Percentiles rank a stretch among this genome's conserved stretches.
These are phyloP conservation scores for Drosophila teissieri DNA, from an alignment of 1,140 invertebrate genomes.

Conservation along the genomic window DNA sequence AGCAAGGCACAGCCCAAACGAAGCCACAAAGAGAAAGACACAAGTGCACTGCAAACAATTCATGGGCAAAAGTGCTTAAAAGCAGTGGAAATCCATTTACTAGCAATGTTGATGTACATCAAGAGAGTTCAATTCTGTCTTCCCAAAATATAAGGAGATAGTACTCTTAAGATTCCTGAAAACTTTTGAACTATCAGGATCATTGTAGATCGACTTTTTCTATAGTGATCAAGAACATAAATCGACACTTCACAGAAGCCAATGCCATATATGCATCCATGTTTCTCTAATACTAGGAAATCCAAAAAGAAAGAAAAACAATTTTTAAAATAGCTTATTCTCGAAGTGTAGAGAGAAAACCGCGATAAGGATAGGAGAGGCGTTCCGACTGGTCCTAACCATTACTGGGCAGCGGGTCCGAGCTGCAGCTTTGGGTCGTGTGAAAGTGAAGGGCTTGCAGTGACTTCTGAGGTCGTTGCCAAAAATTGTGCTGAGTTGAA, in stretches of 20 bases:
- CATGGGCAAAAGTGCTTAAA: too few species aligned
- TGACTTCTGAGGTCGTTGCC: constrained; percentile 47
- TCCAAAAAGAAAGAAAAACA: too few species aligned
- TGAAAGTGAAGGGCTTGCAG: constrained; percentile 74
- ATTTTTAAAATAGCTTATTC: background rate
- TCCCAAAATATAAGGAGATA: too few species aligned
- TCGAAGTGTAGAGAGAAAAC: constrained; percentile 16
- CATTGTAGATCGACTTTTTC: too few species aligned
- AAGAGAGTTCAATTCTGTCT: too few species aligned
- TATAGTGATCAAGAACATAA: too few species aligned
- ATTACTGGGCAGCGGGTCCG: constrained; percentile 24
- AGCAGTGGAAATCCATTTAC: too few species aligned
- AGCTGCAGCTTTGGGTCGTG: constrained; percentile 17
- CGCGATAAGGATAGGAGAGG: constrained; percentile 6
- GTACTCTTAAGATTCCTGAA: too few species aligned
- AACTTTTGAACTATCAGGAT: too few species aligned
- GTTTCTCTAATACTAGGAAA: too few species aligned
- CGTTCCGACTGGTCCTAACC: constrained; percentile 35
- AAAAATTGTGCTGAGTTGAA: constrained; percentile 34
- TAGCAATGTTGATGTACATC: background rate
- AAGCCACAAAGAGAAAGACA: background rate
- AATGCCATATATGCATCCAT: too few species aligned
- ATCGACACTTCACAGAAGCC: too few species aligned
- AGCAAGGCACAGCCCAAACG: constrained; percentile 26
- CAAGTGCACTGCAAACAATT: constrained; percentile 16